Conservation (phyloP, 1,140 invertebrate species). For the Saxidomus purpurata region DNA sequence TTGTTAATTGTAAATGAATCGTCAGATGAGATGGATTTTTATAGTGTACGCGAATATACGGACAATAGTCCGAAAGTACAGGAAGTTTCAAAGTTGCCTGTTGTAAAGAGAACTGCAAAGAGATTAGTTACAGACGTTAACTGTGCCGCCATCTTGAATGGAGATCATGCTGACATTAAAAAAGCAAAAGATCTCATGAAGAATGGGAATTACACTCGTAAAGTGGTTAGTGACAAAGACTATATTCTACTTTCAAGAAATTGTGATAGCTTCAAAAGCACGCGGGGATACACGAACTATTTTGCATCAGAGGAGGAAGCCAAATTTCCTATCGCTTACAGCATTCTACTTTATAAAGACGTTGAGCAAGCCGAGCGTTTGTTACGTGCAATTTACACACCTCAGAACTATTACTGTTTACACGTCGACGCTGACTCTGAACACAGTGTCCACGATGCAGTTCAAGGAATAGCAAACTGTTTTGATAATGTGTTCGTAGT, state of each 20-base stretch:
- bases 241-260: slow-evolving; percentile 55
- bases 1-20: not conserved
- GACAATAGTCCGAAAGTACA: not conserved
- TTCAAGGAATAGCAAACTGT: slow-evolving; percentile 76
- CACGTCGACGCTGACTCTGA: slow-evolving; percentile 81
- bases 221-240: slow-evolving; percentile 11
- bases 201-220: not conserved
- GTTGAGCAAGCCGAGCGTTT: slow-evolving; percentile 82
- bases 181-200: slow-evolving; percentile 35
- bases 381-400: slow-evolving; percentile 81
- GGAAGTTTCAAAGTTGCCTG: no score
- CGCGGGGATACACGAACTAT: not conserved
- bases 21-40: not conserved
- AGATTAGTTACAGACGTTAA: slow-evolving; percentile 33
- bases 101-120: not conserved
- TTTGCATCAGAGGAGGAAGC: slow-evolving; percentile 34
- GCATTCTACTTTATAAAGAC: slow-evolving; percentile 81
- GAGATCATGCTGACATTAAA: slow-evolving; percentile 17
- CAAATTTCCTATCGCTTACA: slow-evolving; percentile 67
- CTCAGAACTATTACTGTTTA: slow-evolving; percentile 84
- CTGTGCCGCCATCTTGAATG: slow-evolving; percentile 51
- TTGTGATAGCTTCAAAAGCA: slow-evolving; percentile 49
- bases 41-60: not conserved
- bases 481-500: slow-evolving; percentile 81
- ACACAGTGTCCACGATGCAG: slow-evolving; percentile 68